phyloP scores from a whole-genome alignment of 2,113 vertebrate species.

The Pogona vitticeps region DNA sequence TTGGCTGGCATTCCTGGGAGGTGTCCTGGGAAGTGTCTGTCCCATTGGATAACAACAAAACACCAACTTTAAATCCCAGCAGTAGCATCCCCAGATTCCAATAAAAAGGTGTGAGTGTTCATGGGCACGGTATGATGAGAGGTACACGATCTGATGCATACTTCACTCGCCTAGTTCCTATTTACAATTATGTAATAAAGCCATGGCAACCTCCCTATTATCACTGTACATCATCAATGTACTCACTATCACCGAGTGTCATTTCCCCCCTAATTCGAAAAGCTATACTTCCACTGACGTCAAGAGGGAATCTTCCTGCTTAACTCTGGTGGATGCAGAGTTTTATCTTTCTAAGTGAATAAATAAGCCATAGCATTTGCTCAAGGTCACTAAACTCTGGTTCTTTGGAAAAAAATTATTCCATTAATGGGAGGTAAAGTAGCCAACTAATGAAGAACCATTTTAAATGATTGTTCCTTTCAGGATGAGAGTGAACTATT shows the following conservation, averaged over 20 bases:
- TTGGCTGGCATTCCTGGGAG: no score
- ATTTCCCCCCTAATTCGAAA: background rate
- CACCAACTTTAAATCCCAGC: no score
- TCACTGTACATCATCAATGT: background rate
- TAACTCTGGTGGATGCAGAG: background rate
- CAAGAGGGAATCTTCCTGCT: background rate
- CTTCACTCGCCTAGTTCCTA: no score
- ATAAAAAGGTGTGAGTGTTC: no score
- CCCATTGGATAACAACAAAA: no score
- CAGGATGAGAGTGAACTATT: background rate
- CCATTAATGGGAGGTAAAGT: conserved; percentile 15
- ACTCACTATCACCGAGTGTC: background rate
- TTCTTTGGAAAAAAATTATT: background rate
- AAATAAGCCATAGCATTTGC: background rate
- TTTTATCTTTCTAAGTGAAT: background rate
- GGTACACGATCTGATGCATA: no score
- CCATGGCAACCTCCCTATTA: background rate
- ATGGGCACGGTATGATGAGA: no score
- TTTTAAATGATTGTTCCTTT: background rate
- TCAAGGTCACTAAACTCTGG: background rate
- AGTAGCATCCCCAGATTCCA: no score
- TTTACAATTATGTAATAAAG: background rate
- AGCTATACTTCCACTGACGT: background rate
- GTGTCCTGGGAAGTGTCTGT: no score
- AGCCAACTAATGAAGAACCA: conserved; percentile 1